Evolutionary conservation across 35 echinoderm and acorn worm genomes (phyloP), one percentile per base, ranked within the genome.

Genomic region (Heliocidaris erythrogramma): DNA sequence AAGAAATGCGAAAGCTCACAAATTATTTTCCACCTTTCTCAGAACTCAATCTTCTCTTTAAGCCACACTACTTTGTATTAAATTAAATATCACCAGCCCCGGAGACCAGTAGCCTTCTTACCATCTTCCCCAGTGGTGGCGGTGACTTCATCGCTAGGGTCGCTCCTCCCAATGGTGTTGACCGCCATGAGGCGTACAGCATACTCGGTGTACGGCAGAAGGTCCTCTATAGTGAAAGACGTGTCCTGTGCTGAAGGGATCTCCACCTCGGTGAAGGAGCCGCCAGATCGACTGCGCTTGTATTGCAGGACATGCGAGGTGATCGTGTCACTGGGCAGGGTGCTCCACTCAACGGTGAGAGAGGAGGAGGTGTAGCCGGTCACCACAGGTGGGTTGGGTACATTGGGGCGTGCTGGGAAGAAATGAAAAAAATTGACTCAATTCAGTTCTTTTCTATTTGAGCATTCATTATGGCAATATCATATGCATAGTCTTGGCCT

Each of bases 191-290:
- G 92, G 49, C 84, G 94, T 9, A 99, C 95, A 9, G 88, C 48
- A 71, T 99, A 99, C 60, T 96, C 91, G 47, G 98, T 96, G 94
- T 94, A 99, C 12, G 98, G 96, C 48, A 96, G 49, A 49, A 99
- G 94, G 30, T 88, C 94, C 30, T 97, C 93, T 13, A 99, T 96
- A 18, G 95, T 99, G 94, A 97, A 97, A 14, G 93, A 86, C 16
- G 89, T 96, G 2, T 32, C 53, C 5, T 95, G 94, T 48, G 96
- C 85, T 10, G 49, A 94, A 13, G 32, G 18, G 18, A 97, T 96
- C 88, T 99, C 95, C 12, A 89, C 48, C 91, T 92, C 91, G 5
- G 50, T 50, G 60, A 88, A 97, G 32, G 78, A 35, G 18, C 94
- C 90, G 0, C 93, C 84, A 30, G 96, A 97, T 14, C 48, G 86